Evolutionary conservation across 1,140 invertebrate genomes (phyloP), one percentile per base, ranked within the genome.

Genomic region (Heliconius eleuchia): DNA sequence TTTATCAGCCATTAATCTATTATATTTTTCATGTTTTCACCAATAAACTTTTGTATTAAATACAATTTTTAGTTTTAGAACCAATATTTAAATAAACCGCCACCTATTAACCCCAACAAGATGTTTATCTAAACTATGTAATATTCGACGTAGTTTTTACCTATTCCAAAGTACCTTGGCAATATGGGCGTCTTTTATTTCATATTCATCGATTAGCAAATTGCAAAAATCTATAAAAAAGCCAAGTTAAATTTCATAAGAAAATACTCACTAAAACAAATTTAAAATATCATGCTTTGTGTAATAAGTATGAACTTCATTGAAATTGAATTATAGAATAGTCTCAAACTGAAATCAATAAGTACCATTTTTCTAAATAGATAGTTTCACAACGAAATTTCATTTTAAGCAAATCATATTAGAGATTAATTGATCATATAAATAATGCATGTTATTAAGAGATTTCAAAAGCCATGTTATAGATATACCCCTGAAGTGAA

Each of bases 1-100:
- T 94, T 94, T 94, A 93, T 93, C 93, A 94, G 92, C 91, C 93
- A 94, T 94, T 94, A 92, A 94, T 94, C 92, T 93, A 94, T 94
- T 93, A 94, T 94, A 94, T 94, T 94, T 94, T 94, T 94, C 93
- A 94, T 94, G 93, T 94, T 94, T 94, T 94, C 93, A 94, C 92
- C 93, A 94, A 94, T 94, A 94, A 94, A 94, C 91, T 94, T 94
- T 94, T 94, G 93, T 94, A 94, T 94, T 94, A 94, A 94, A 94
- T 94, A 94, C 91, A 94, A 92, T 92, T 94, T 94, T 94, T 94
- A 94, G 93, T 94, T 94, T 93, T 93, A 94, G 93, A 94, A 93
- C 88, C 91, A 91, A 93, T 92, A 92, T 91, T 92, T 88, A 91
- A 94, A 94, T 94, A 92, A 93, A 94, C 91, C 88, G 87, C 89